Evolutionary conservation across 2,797 vertebrate species (phyloP), one percentile per base, ranked within the genome.

Genomic region (Catostomus latipinnis): DNA sequence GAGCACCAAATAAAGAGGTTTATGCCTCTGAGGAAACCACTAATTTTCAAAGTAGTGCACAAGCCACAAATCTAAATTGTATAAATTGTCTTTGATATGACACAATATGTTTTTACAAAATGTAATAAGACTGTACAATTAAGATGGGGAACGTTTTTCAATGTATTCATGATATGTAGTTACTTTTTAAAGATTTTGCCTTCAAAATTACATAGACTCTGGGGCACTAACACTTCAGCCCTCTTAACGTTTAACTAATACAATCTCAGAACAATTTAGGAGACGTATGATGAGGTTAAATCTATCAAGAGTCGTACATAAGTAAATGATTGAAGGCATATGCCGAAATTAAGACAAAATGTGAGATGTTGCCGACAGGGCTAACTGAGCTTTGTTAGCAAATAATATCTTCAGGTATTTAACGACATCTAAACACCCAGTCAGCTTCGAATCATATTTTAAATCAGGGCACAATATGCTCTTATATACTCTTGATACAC

Each of bases 301-400:
- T 6, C 8, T 48, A 61, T 45, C 6, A 6, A 70, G 6, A 0
- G 10, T 13, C 1, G 6, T 5, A 9, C 4, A 45, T 2, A 22
- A 43, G 49, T 3, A 68, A 76, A 14, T 13, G 4, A 58, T 8
- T 49, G 4, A 7, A 50, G 49, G 6, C 18, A 58, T 43, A 60
- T 8, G 5, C n/a, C 12, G 5, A 65, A 63, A 6, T 45, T 0
- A 61, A 77, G 46, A 61, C 34, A 12, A 6, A 69, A 34, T 34
- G 18, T 69, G 57, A 68, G 13, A 60, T 50, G 54, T n/a, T 49
- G 12, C 54, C 57, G 12, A 14, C 58, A 52, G 12, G 13, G 71
- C 79, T 81, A 72, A 70, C 56, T 43, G 56, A 83, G 78, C 81
- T 81, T 82, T 80, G 81, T 80, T 81, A 67, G 52, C 34, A 34